Conservation (phyloP, 2,113 vertebrate genomes). For the Bubo scandiacus region DNA sequence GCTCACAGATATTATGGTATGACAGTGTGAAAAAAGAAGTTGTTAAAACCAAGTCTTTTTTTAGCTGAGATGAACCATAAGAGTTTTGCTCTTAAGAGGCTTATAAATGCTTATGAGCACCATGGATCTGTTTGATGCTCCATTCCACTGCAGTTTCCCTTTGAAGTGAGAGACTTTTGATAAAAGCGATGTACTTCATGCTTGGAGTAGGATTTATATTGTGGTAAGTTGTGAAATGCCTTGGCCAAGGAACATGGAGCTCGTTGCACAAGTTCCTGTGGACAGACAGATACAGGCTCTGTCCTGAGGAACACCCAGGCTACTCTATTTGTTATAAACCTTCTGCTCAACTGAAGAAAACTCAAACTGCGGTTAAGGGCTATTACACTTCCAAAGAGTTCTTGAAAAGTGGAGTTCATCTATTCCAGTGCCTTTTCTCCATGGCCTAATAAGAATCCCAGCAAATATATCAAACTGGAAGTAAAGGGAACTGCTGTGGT, state of each 20-base stretch:
- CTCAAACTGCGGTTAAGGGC: background rate
- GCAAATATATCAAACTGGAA: background rate
- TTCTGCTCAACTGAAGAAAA: background rate
- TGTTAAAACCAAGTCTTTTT: background rate
- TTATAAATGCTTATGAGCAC: constrained; percentile 24
- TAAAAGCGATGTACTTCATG: background rate
- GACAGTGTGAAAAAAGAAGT: background rate
- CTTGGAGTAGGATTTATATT: background rate
- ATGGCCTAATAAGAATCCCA: background rate
- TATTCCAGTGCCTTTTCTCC: background rate
- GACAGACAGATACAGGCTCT: background rate
- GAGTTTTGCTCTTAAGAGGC: background rate
- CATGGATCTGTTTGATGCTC: background rate
- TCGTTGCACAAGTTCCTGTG: background rate
- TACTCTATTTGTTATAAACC: background rate
- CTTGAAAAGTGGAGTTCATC: background rate
- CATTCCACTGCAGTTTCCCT: background rate
- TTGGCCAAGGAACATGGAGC: background rate
- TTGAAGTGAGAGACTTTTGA: constrained; percentile 35
- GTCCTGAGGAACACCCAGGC: background rate
- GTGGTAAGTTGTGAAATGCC: background rate
- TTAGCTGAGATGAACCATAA: background rate
- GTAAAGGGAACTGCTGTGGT: background rate
- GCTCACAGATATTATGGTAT: background rate
- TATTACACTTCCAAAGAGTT: background rate